phyloP scores from a whole-genome alignment of 2,888 invertebrate genomes.

The Rhabditoides inermis region DNA sequence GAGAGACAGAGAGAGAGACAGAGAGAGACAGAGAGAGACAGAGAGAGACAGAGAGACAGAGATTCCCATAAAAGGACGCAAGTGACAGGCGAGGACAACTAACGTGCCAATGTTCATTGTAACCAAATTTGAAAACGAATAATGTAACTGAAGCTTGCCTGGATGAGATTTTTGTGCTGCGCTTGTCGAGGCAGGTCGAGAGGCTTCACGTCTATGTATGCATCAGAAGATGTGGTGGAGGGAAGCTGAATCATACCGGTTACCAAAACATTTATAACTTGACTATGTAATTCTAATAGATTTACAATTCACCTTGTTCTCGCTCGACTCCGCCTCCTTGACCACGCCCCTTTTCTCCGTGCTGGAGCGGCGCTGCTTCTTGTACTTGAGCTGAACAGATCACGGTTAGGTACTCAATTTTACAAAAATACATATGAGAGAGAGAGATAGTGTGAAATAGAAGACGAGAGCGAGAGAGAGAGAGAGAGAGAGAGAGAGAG shows the following conservation, averaged over 20 bases:
- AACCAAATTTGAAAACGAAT: too few relatives aligned
- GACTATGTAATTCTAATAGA: background rate
- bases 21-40: too few relatives aligned
- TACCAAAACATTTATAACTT: background rate
- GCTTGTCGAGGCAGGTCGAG: conserved; percentile 5
- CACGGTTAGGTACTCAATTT: background rate
- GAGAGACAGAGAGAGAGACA: too few relatives aligned
- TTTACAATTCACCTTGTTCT: too few relatives aligned
- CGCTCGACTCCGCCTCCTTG: background rate
- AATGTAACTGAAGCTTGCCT: conserved; percentile 4
- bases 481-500: too few relatives aligned
- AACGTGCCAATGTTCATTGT: too few relatives aligned
- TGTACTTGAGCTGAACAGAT: background rate
- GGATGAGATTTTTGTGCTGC: conserved; percentile 18
- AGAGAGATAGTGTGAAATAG: too few relatives aligned
- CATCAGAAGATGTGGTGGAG: background rate
- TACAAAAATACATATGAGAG: too few relatives aligned
- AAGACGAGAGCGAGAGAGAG: too few relatives aligned
- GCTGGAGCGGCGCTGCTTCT: background rate
- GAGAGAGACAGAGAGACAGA: too few relatives aligned
- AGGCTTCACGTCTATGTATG: conserved; percentile 2
- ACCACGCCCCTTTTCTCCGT: background rate
- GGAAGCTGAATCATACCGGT: background rate
- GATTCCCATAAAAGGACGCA: too few relatives aligned
- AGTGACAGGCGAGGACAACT: too few relatives aligned